phyloP scores from a whole-genome alignment of 23 tunicate genomes.

The Clavelina lepadiformis region DNA sequence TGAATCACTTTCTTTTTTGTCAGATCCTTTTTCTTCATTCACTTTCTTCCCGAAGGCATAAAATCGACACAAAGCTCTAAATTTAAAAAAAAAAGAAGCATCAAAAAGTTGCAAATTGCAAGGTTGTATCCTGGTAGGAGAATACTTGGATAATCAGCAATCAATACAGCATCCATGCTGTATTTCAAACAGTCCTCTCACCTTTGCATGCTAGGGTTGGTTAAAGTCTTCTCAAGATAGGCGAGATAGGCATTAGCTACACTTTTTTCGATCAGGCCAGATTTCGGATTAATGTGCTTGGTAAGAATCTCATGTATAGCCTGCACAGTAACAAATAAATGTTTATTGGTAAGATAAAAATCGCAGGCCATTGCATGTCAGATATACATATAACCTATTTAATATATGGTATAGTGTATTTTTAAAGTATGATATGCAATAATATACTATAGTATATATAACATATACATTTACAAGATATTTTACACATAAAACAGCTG shows the following conservation, averaged over 20 bases:
- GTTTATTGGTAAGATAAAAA: no score
- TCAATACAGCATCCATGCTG: background rate
- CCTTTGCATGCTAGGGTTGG: slow-evolving; percentile 54
- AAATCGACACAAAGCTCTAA: slow-evolving; percentile 57
- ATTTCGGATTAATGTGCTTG: slow-evolving; percentile 27
- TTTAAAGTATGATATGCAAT: no score
- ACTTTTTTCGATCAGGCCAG: slow-evolving; percentile 18
- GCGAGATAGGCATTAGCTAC: slow-evolving; percentile 24
- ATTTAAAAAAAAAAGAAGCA: no score
- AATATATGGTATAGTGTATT: no score
- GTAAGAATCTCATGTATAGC: slow-evolving; percentile 38
- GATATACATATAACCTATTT: no score
- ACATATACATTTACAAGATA: no score
- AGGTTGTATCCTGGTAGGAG: background rate
- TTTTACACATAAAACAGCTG: no score
- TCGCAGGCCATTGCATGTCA: no score
- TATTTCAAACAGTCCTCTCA: background rate
- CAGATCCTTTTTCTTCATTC: background rate
- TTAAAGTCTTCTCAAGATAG: slow-evolving; percentile 15
- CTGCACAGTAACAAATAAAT: no score
- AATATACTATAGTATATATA: no score
- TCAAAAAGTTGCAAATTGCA: no score
- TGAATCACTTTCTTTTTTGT: background rate
- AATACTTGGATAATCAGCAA: background rate
- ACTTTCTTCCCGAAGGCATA: slow-evolving; percentile 1